Base-by-base conservation (phyloP, 2,113 vertebrate genomes). In the Nettapus auritus region DNA sequence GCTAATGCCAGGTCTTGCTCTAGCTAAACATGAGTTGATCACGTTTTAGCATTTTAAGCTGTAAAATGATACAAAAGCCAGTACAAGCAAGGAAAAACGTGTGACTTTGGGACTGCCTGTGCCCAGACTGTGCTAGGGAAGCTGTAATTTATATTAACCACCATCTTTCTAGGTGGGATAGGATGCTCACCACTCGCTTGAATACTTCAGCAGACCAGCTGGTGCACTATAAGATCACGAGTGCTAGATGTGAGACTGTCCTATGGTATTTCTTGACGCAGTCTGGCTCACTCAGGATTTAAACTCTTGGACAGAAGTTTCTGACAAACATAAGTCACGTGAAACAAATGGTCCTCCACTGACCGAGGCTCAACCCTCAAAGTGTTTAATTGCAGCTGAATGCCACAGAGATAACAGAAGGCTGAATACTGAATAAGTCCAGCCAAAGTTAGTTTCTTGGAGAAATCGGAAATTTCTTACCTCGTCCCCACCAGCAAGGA, bases 401-500 rank as follows among this genome's bases (percentile, higher is more conserved):
- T 75, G 76, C 52, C 66, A 75, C 33, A 78, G 73, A 11, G 17
- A 31, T 73, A 82, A 55, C 40, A 81, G 59, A 19, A 74, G 64
- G 34, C 70, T 87, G 69, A 68, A 25, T 64, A 82, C 70, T 87
- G 66, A 68, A 22, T 64, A 86, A 91, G 16, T 57, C 50, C 33
- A 25, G 38, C 21, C 57, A n/a, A 70, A 81, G 66, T 53, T 26
- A 52, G 20, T 62, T 92, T 79, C 48, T 66, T 56, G 21, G 60
- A 66, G 48, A 66, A 26, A 21, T 52, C 46, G 74, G 28, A 56
- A 67, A 84, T 50, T 63, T 82, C 67, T 63, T 64, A 0, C 63
- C 34, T 82, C 1, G 0, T 62, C 16, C 44, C 34, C 1, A 1
- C 7, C 5, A 22, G 11, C 16, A 71, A 19, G 50, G 53, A 67